Percentiles rank a stretch among this genome's conserved stretches.
These are phyloP conservation scores for Amphimallon solstitiale DNA, from an alignment of 2,888 invertebrate genomes.

Conservation along the genomic window DNA sequence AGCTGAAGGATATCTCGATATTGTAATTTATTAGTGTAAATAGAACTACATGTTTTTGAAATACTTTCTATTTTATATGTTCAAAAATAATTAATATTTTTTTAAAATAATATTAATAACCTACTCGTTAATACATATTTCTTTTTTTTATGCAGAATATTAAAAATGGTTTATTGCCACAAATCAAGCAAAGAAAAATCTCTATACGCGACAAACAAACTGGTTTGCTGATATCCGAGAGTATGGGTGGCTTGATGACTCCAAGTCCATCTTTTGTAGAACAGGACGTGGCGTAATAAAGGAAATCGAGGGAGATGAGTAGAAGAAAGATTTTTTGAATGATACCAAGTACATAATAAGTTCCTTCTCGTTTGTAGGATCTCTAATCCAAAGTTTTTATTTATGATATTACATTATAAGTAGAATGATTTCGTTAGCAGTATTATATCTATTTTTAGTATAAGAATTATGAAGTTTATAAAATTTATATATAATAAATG, in stretches of 20 bases:
- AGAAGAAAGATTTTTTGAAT: not conserved
- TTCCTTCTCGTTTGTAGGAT: slow-evolving; percentile 19
- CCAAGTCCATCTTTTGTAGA: slow-evolving; percentile 38
- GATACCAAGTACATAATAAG: not conserved
- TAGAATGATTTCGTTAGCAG: not conserved
- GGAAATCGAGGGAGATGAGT: not conserved
- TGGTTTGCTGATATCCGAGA: slow-evolving; percentile 66
- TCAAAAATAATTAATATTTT: not conserved
- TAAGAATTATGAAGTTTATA: no score
- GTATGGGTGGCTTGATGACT: slow-evolving; percentile 39
- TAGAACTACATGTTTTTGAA: not conserved
- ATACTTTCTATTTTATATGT: no score
- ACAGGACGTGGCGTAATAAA: slow-evolving; percentile 30
- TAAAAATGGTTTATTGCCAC: slow-evolving; percentile 63
- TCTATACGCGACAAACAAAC: slow-evolving; percentile 63
- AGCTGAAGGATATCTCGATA: no score
- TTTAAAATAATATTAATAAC: not conserved
- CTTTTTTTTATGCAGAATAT: slow-evolving; percentile 62
- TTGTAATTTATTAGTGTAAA: not conserved
- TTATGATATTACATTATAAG: slow-evolving; percentile 16
- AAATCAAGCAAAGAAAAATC: slow-evolving; percentile 63
- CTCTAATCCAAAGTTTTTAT: slow-evolving; percentile 17
- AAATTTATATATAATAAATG: no score
- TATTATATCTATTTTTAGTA: no score
- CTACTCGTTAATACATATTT: not conserved